These are phyloP conservation scores for Zophobas morio DNA, from an alignment of 1,140 invertebrate species.

Conservation along the genomic window DNA sequence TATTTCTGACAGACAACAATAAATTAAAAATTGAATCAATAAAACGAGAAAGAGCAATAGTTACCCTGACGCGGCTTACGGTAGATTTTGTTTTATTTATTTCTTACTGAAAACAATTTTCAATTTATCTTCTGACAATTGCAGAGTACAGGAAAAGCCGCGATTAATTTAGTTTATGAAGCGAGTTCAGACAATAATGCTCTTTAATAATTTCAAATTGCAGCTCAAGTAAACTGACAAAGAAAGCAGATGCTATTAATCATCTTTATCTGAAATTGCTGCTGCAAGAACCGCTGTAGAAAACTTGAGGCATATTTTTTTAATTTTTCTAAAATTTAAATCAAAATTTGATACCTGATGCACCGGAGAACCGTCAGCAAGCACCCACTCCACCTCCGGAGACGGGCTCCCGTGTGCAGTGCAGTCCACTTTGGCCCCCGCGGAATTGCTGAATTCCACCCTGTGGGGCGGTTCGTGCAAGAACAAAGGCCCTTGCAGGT, in stretches of 20 bases:
- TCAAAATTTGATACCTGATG: slow-evolving; percentile 59
- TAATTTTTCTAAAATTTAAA: background rate
- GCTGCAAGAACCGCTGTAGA: too few relatives aligned
- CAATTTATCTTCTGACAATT: slow-evolving; percentile 3
- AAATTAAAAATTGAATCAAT: too few relatives aligned
- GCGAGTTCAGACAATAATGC: background rate
- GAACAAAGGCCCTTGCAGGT: slow-evolving; percentile 85
- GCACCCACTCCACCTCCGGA: slow-evolving; percentile 70
- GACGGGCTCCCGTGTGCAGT: slow-evolving; percentile 84
- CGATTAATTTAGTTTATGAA: slow-evolving; percentile 1
- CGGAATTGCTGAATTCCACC: slow-evolving; percentile 90
- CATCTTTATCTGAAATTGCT: background rate
- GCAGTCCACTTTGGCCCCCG: slow-evolving; percentile 84
- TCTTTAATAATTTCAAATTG: background rate
- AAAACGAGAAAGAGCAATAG: too few relatives aligned
- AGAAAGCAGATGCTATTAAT: background rate
- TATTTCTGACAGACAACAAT: too few relatives aligned
- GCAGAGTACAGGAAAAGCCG: background rate
- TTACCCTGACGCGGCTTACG: too few relatives aligned
- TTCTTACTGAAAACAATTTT: background rate
- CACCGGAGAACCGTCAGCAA: slow-evolving; percentile 63
- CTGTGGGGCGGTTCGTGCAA: slow-evolving; percentile 84
- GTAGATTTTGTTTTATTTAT: too few relatives aligned
- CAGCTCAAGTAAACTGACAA: background rate
- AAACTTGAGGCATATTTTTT: background rate